phyloP scores from a whole-genome alignment of 2,888 invertebrate genomes.

The Pegoplata infirma region DNA sequence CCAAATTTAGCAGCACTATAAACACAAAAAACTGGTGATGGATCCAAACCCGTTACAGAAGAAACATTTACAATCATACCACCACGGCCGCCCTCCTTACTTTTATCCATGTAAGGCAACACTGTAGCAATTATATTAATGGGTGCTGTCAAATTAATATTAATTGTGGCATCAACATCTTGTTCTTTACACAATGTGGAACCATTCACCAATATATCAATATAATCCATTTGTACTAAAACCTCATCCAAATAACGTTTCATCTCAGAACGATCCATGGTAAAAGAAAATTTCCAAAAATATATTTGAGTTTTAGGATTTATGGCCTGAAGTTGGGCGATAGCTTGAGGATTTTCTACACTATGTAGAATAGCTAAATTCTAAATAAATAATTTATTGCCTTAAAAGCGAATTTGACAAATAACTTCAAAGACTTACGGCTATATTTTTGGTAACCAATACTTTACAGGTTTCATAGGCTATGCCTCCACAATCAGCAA shows the following conservation, averaged over 20 bases:
- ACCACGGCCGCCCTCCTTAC: slow-evolving; percentile 74
- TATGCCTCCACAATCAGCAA: slow-evolving; percentile 73
- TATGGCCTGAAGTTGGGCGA: slow-evolving; percentile 66
- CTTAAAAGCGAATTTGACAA: too few relatives aligned
- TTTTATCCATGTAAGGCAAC: slow-evolving; percentile 76
- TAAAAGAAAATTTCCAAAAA: slow-evolving; percentile 71
- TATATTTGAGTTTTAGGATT: slow-evolving; percentile 67
- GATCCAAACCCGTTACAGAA: slow-evolving; percentile 73
- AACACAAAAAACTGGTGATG: slow-evolving; percentile 70
- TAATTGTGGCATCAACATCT: slow-evolving; percentile 68
- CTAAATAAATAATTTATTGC: slow-evolving; percentile 64
- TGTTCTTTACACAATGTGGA: slow-evolving; percentile 69
- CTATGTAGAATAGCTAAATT: slow-evolving; percentile 71
- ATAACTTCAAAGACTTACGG: slow-evolving; percentile 54
- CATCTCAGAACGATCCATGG: slow-evolving; percentile 70
- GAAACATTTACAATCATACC: slow-evolving; percentile 77
- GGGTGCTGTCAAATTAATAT: slow-evolving; percentile 70
- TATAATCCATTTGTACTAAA: slow-evolving; percentile 57
- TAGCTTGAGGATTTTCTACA: slow-evolving; percentile 66
- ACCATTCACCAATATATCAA: slow-evolving; percentile 72
- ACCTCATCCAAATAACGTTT: slow-evolving; percentile 70
- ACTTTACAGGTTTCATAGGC: slow-evolving; percentile 71
- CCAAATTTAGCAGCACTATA: slow-evolving; percentile 77
- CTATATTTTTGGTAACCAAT: slow-evolving; percentile 69
- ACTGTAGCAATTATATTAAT: slow-evolving; percentile 72